phyloP scores from a whole-genome alignment of 2,113 vertebrate genomes.

The Lasiurus cinereus region DNA sequence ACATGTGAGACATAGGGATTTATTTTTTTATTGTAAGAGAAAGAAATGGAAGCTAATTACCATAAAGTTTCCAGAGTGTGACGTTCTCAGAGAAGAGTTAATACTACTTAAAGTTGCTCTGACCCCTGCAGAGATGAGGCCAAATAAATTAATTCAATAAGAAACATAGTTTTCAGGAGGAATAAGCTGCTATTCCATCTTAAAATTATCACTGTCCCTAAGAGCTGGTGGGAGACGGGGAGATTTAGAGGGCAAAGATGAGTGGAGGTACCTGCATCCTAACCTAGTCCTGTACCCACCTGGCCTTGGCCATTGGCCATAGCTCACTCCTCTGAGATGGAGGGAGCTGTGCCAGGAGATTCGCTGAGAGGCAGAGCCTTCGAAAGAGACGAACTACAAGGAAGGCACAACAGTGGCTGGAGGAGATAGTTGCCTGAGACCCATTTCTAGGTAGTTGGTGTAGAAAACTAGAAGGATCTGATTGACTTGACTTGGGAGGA shows the following conservation, averaged over 20 bases:
- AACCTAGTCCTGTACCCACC: neutral
- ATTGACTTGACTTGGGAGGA: neutral
- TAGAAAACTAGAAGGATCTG: neutral
- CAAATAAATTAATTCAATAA: conserved; percentile 38
- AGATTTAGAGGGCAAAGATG: neutral
- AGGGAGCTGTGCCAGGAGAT: neutral
- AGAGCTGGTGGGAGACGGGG: neutral
- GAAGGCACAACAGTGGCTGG: neutral
- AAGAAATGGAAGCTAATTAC: conserved; percentile 55
- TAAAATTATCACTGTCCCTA: neutral
- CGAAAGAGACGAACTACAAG: neutral
- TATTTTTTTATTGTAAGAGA: neutral
- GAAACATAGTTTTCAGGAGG: neutral
- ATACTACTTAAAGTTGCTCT: conserved; percentile 48
- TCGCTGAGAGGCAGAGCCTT: neutral
- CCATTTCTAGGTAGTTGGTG: neutral
- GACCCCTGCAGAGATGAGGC: conserved; percentile 25
- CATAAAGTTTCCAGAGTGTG: conserved; percentile 12
- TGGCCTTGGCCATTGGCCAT: neutral
- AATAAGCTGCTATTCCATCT: neutral
- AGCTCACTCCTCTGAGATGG: neutral
- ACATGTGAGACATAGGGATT: neutral
- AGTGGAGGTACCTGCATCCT: neutral
- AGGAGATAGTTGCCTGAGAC: neutral
- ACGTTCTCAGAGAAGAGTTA: conserved; percentile 29